Conservation (phyloP, 1,140 invertebrate genomes). For the Leptonema lineaticorne region DNA sequence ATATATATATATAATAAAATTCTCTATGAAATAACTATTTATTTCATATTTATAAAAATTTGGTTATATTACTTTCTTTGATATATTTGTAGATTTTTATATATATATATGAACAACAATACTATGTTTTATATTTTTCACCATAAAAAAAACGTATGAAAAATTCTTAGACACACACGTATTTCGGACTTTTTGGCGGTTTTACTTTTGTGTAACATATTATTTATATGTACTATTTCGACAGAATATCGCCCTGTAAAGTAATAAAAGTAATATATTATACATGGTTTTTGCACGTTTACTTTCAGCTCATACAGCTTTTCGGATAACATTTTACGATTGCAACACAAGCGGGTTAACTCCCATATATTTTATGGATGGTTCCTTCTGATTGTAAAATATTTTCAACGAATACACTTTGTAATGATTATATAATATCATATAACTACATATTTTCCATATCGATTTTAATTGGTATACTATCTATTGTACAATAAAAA, state of each 20-base stretch:
- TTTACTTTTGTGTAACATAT: slow-evolving; percentile 1
- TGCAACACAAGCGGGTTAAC: slow-evolving; percentile 23
- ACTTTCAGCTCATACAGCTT: background rate
- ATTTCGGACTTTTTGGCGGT: background rate
- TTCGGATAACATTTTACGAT: slow-evolving; percentile 18
- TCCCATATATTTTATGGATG: too few species aligned
- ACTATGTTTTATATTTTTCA: background rate
- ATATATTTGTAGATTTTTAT: too few species aligned
- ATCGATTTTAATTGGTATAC: too few species aligned
- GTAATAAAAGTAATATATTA: slow-evolving; percentile 28
- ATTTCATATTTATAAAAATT: background rate
- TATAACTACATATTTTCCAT: too few species aligned
- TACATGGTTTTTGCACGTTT: slow-evolving; percentile 15
- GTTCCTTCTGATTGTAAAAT: too few species aligned
- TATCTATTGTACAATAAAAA: too few species aligned
- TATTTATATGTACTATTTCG: slow-evolving; percentile 22
- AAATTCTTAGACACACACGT: background rate
- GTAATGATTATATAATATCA: too few species aligned
- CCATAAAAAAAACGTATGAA: background rate
- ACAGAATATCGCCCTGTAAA: slow-evolving; percentile 17
- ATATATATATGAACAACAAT: background rate
- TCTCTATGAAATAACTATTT: background rate
- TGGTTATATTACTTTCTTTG: too few species aligned
- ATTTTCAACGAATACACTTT: too few species aligned
- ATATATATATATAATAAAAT: background rate